Percentiles rank a stretch among this genome's conserved stretches.
Evolutionary conservation across 2,113 vertebrate genomes (phyloP).

Genomic region (Rhizomys pruinosus): DNA sequence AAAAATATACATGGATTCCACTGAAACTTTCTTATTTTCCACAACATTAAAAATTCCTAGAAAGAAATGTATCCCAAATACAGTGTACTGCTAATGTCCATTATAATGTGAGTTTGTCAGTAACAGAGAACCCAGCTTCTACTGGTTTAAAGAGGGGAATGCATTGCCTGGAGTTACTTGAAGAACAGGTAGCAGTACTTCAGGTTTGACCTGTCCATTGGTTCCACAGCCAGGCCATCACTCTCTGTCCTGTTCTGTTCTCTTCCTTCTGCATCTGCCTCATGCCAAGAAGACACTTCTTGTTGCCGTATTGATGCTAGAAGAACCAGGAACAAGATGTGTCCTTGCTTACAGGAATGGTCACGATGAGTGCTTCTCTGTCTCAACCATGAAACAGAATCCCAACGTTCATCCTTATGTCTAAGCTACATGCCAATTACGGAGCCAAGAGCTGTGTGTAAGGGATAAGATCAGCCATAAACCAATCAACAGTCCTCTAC

Average conservation of each 20-base stretch:
- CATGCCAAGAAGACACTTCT: neutral
- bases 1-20: neutral
- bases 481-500: neutral
- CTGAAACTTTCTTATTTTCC: slow-evolving; percentile 2
- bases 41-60: neutral
- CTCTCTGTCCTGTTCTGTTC: too few species aligned
- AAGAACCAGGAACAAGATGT: neutral
- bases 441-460: neutral
- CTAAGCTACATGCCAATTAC: neutral
- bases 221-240: neutral
- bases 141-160: neutral
- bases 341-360: neutral
- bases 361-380: neutral
- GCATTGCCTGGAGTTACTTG: neutral
- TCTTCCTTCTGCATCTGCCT: neutral
- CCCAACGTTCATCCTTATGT: neutral
- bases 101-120: neutral
- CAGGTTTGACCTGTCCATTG: neutral
- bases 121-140: neutral
- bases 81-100: neutral
- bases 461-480: neutral
- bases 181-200: neutral
- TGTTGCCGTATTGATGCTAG: neutral
- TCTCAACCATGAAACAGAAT: slow-evolving; percentile 3
- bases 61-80: neutral